These are phyloP conservation scores for Loris lydekkerianus DNA, from an alignment of 2,797 vertebrate species.

Conservation along the genomic window DNA sequence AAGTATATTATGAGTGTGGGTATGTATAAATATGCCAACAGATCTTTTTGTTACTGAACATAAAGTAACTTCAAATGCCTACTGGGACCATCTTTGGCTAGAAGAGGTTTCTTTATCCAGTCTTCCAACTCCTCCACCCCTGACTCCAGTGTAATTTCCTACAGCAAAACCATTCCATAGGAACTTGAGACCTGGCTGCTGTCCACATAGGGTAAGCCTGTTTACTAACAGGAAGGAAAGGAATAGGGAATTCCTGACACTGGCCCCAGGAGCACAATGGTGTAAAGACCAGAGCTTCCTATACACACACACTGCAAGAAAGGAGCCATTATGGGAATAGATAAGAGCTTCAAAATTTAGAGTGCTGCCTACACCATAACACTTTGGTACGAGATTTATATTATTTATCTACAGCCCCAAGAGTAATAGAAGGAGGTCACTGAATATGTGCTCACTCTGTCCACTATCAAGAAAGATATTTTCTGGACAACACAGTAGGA, in stretches of 20 bases:
- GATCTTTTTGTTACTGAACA: not conserved
- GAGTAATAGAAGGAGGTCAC: not conserved
- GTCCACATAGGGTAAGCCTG: not conserved
- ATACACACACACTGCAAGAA: not conserved
- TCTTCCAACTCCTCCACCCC: not conserved
- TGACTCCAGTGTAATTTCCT: not conserved
- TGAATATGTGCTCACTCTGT: not conserved
- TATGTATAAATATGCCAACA: not conserved
- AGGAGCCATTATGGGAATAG: not conserved
- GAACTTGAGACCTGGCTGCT: not conserved
- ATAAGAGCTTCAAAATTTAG: not conserved
- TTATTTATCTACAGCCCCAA: not conserved
- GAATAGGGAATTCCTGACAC: not conserved
- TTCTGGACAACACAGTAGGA: not conserved
- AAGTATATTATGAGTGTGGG: not conserved
- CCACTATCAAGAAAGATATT: not conserved
- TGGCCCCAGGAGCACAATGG: not conserved
- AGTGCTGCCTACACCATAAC: not conserved
- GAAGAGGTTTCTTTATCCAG: not conserved
- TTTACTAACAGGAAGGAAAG: not conserved
- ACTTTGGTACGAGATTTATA: slow-evolving; percentile 8
- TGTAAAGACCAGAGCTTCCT: not conserved
- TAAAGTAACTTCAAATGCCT: slow-evolving; percentile 16
- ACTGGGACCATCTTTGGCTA: not conserved
- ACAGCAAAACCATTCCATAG: not conserved